Evolutionary conservation across 2,888 invertebrate genomes (phyloP).

Genomic region (Leucoptera coffeella): DNA sequence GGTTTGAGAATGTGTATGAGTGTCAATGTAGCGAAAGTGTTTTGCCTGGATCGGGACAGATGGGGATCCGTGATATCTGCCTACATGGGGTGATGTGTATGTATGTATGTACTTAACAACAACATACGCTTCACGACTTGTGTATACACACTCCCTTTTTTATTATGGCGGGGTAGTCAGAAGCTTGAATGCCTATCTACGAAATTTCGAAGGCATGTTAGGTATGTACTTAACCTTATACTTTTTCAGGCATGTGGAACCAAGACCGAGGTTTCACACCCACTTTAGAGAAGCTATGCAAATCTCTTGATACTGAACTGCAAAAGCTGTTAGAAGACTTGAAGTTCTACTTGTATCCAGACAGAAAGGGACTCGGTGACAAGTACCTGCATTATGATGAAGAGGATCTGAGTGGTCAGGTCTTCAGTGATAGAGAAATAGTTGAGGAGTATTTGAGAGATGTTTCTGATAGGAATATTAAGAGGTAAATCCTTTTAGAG

Average conservation of each 20-base stretch:
- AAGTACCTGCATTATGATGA: conserved; percentile 24
- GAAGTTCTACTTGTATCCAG: conserved; percentile 58
- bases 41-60: no score
- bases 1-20: no score
- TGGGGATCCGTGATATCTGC: no score
- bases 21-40: no score
- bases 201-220: conserved; percentile 28
- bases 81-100: no score
- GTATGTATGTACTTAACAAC: no score
- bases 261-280: conserved; percentile 77
- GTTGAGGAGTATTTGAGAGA: conserved; percentile 47
- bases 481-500: conserved; percentile 30
- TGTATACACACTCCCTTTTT: no score
- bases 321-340: conserved; percentile 62
- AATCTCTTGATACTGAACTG: conserved; percentile 56
- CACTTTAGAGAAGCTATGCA: conserved; percentile 64
- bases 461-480: conserved; percentile 36
- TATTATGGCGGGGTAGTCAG: no score
- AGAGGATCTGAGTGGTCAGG: conserved; percentile 24
- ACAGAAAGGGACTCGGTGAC: conserved; percentile 20
- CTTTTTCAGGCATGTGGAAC: conserved; percentile 53
- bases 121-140: no score
- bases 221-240: not conserved
- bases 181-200: no score
- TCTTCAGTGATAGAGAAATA: conserved; percentile 37